Base-by-base conservation (phyloP, 2,888 invertebrate genomes). In the Polylopha cassiicola region DNA sequence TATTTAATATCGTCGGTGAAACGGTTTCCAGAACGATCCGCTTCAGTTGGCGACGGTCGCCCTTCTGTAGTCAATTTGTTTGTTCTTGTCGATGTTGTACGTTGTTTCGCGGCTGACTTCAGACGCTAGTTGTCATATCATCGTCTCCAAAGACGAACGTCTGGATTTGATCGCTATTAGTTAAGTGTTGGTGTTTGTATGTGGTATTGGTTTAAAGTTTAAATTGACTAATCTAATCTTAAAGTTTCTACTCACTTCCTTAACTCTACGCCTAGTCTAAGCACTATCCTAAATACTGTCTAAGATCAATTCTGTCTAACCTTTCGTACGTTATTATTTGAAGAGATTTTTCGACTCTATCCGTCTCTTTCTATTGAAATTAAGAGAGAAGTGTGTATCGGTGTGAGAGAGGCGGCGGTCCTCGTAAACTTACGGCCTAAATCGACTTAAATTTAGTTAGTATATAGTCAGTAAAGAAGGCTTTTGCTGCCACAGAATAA, bases 211-310 rank as follows among this genome's bases (percentile, higher is more conserved):
- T 41, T 34, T 34, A n/a, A n/a, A n/a, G n/a, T n/a, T n/a, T n/a
- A n/a, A n/a, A n/a, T n/a, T n/a, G n/a, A n/a, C n/a, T n/a, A 18
- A 8, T 30, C 29, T 24, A 34, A 44, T 21, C 23, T 39, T 26
- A 23, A 38, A 42, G 37, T 50, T 44, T 51, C 31, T 48, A 53
- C 53, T 58, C 46, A 50, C 43, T 44, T 43, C 29, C 46, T 42
- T 55, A 54, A 58, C 47, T 26, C 14, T 43, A 47, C 28, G 43
- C 43, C 50, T 58, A 60, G 51, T 53, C 46, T 58, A 58, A 56
- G 53, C 39, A 46, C 30, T 44, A 44, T 37, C 11, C 14, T 39
- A 23, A 29, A 10, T 18, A 26, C 20, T 33, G 1, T 36, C 24
- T 41, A 36, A 39, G 24, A 10, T 21, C n/a, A n/a, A 41, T 28